A percentile compares a stretch with the other conserved stretches of the same genome.
Conservation (phyloP, 2,888 invertebrate genomes). For the Ethmia dodecea region DNA sequence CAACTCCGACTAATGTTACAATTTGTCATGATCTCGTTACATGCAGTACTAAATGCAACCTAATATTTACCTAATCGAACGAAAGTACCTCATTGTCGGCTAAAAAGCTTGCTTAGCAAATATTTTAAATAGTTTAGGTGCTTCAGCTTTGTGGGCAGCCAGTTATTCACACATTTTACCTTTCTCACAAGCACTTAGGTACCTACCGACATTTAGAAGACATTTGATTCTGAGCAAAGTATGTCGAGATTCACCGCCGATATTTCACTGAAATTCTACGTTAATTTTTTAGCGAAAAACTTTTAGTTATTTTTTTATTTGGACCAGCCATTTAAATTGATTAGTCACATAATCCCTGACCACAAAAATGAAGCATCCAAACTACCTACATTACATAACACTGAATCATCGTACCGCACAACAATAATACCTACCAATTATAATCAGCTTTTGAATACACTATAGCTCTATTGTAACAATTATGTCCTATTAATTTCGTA, state of each 20-base stretch:
- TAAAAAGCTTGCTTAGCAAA: conserved; percentile 51
- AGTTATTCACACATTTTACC: too few relatives aligned
- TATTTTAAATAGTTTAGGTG: conserved; percentile 18
- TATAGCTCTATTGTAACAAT: conserved; percentile 21
- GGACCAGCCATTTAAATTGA: too few relatives aligned
- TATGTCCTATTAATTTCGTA: conserved; percentile 1
- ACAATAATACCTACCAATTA: conserved; percentile 41
- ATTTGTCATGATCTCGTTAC: conserved; percentile 48
- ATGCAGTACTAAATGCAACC: conserved; percentile 47
- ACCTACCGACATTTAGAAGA: too few relatives aligned
- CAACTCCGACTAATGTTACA: conserved; percentile 26
- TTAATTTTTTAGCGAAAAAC: too few relatives aligned
- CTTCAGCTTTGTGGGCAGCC: conserved; percentile 7
- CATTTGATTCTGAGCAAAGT: too few relatives aligned
- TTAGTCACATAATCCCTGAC: too few relatives aligned
- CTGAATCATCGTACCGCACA: conserved; percentile 35
- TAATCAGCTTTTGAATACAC: conserved; percentile 22
- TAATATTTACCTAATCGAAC: conserved; percentile 45
- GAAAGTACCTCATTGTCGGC: conserved; percentile 37
- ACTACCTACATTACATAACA: conserved; percentile 29
- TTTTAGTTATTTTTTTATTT: too few relatives aligned
- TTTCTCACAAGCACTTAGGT: too few relatives aligned
- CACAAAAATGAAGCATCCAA: conserved; percentile 18
- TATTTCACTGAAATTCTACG: too few relatives aligned
- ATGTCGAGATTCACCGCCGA: too few relatives aligned